Percentiles rank a stretch among this genome's conserved stretches.
Conservation (phyloP, 2,888 invertebrate species). For the Mythimna impura region DNA sequence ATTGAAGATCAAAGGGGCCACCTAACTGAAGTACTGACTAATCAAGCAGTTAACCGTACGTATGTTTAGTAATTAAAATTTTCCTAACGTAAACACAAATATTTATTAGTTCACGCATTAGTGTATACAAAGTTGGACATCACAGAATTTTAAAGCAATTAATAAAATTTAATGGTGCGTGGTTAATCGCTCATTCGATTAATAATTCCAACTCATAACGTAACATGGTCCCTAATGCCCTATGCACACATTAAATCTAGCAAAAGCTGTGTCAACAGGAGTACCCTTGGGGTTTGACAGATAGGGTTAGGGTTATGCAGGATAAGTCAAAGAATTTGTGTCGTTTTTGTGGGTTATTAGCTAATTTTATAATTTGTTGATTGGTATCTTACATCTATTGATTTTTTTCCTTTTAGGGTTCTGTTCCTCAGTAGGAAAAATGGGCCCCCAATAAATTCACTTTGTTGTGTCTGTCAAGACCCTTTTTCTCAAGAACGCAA, state of each 20-base stretch:
- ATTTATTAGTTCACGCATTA: conserved; percentile 27
- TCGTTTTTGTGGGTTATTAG: neutral
- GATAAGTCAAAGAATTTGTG: conserved; percentile 8
- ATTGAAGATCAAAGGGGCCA: conserved; percentile 71
- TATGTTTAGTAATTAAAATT: conserved; percentile 44
- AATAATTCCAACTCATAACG: conserved; percentile 11
- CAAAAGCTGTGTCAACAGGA: conserved; percentile 3
- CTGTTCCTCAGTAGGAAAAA: too few species aligned
- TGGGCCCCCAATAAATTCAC: too few species aligned
- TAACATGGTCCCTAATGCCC: neutral
- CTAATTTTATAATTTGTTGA: neutral
- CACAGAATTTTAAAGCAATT: conserved; percentile 34
- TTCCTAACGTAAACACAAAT: conserved; percentile 10
- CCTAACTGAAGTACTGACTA: conserved; percentile 73
- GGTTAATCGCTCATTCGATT: conserved; percentile 31
- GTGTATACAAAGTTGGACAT: conserved; percentile 35
- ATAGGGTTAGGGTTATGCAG: neutral
- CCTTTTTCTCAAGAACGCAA: too few species aligned
- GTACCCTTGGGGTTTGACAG: neutral
- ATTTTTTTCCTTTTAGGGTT: too few species aligned
- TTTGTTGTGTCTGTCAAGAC: too few species aligned
- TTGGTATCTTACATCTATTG: neutral
- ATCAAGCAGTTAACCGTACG: conserved; percentile 71
- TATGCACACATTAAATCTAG: conserved; percentile 33
- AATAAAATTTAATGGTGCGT: conserved; percentile 20